These are phyloP conservation scores for Protosalanx chinensis DNA, from an alignment of 2,797 vertebrate species.

Conservation along the genomic window DNA sequence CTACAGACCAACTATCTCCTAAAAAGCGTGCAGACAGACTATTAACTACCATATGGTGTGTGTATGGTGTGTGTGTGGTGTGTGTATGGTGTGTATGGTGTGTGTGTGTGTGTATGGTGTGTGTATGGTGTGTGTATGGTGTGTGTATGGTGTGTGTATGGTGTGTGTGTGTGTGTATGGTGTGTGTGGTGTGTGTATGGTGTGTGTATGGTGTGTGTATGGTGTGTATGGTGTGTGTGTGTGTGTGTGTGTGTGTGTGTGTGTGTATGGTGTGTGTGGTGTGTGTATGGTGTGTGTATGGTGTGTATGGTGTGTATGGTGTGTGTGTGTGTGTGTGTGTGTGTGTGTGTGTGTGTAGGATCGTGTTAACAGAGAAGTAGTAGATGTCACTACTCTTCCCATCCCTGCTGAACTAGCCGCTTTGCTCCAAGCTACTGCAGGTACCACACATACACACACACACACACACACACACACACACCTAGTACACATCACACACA, in stretches of 20 bases:
- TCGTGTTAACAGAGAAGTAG: constrained; percentile 70
- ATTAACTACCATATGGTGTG: not conserved
- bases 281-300: too few species aligned
- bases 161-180: constrained; percentile 13
- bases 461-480: constrained; percentile 11
- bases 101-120: constrained; percentile 13
- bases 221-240: constrained; percentile 4
- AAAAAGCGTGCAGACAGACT: too few species aligned
- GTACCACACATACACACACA: constrained; percentile 39
- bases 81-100: constrained; percentile 13
- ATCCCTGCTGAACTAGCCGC: constrained; percentile 69
- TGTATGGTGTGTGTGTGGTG: not conserved
- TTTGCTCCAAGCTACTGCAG: constrained; percentile 66
- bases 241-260: constrained; percentile 11
- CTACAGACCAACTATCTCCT: not conserved
- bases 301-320: constrained; percentile 40
- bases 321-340: too few species aligned
- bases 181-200: constrained; percentile 1
- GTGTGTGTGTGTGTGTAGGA: constrained; percentile 53
- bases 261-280: constrained; percentile 9
- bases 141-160: constrained; percentile 2
- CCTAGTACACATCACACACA: constrained; percentile 8
- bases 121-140: not conserved
- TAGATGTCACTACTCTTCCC: constrained; percentile 69
- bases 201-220: not conserved